Conservation (phyloP, 2,888 invertebrate genomes). For the Rhingia campestris region DNA sequence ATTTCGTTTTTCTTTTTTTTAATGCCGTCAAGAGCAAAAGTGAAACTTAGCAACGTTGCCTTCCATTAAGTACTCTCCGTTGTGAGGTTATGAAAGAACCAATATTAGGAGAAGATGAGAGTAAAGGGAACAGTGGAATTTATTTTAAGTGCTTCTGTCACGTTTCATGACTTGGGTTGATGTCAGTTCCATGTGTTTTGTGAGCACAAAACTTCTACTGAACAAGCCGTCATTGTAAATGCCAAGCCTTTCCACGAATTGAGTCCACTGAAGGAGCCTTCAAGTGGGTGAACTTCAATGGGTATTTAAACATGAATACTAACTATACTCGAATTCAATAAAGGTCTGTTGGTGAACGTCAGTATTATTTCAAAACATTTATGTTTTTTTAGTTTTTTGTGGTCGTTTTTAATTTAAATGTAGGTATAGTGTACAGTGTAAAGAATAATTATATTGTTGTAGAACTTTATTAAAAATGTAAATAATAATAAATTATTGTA, state of each 20-base stretch:
- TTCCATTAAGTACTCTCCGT: conserved; percentile 49
- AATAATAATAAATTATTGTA: too few relatives aligned
- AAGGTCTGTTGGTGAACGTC: neutral
- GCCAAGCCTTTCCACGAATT: conserved; percentile 11
- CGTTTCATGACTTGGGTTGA: conserved; percentile 49
- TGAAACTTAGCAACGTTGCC: conserved; percentile 71
- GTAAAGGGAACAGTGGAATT: conserved; percentile 57
- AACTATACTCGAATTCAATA: conserved; percentile 4
- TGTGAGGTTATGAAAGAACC: conserved; percentile 64
- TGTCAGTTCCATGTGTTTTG: conserved; percentile 58
- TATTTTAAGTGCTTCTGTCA: conserved; percentile 66
- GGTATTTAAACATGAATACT: conserved; percentile 8
- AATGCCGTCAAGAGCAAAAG: conserved; percentile 58
- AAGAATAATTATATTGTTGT: too few relatives aligned
- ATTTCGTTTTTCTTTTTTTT: conserved; percentile 15
- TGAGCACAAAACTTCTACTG: conserved; percentile 36
- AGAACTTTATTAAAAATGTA: too few relatives aligned
- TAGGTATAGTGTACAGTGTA: too few relatives aligned
- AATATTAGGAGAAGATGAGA: conserved; percentile 48
- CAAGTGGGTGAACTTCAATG: conserved; percentile 35
- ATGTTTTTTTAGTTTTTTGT: neutral
- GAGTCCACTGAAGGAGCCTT: conserved; percentile 20
- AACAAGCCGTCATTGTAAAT: conserved; percentile 20
- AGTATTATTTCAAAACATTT: neutral
- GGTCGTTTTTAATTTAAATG: too few relatives aligned